Conservation (phyloP, 2,888 invertebrate genomes). For the Diarsia rubi region DNA sequence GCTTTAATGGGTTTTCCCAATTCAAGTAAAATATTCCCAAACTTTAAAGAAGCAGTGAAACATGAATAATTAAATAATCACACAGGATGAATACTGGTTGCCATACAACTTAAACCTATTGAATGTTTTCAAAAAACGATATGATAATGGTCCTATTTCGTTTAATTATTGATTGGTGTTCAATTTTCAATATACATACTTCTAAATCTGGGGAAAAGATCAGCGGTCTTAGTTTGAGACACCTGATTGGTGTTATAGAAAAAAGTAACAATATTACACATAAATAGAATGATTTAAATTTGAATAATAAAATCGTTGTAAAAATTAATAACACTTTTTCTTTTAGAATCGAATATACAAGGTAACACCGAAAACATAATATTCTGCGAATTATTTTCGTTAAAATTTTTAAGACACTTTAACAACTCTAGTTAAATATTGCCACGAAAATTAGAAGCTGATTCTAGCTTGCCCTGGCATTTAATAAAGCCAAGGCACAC, state of each 20-base stretch:
- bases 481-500: constrained; percentile 35
- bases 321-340: constrained; percentile 27
- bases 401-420: constrained; percentile 12
- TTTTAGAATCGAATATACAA: constrained; percentile 7
- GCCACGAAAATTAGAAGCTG: constrained; percentile 11
- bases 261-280: neutral
- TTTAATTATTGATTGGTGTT: constrained; percentile 14
- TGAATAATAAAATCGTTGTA: constrained; percentile 37
- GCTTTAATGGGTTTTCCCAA: neutral
- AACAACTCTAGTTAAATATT: neutral
- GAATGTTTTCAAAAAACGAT: constrained; percentile 49
- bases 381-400: constrained; percentile 36
- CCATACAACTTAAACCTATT: constrained; percentile 60
- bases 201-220: neutral
- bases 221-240: neutral
- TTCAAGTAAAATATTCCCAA: neutral
- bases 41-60: constrained; percentile 28
- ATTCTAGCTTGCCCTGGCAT: constrained; percentile 19
- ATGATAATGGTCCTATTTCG: constrained; percentile 51
- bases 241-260: neutral
- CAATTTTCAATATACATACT: constrained; percentile 10
- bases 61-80: constrained; percentile 43
- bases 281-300: constrained; percentile 17
- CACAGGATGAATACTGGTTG: constrained; percentile 62
- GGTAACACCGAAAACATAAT: constrained; percentile 4